phyloP scores from a whole-genome alignment of 2,113 vertebrate species.

The Pelobates fuscus region DNA sequence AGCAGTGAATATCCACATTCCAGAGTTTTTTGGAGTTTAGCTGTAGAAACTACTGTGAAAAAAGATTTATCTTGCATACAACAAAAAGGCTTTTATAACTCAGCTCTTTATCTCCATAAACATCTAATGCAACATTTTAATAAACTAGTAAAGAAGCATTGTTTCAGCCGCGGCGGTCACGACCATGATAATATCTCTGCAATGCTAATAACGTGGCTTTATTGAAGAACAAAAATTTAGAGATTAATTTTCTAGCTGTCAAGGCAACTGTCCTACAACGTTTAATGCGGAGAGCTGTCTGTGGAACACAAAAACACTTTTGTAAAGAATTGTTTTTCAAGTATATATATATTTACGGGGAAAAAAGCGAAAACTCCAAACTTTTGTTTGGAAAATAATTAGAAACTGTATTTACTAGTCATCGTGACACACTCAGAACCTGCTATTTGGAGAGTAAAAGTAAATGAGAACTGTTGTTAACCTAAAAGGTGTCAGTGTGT shows the following conservation, averaged over 20 bases:
- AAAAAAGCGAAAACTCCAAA: too few relatives aligned
- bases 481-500: too few relatives aligned
- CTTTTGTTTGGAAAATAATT: too few relatives aligned
- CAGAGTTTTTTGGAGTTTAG: conserved; percentile 31
- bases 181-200: too few relatives aligned
- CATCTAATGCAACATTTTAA: not conserved
- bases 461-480: too few relatives aligned
- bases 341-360: too few relatives aligned
- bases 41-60: conserved; percentile 18
- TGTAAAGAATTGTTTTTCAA: not conserved
- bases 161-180: too few relatives aligned
- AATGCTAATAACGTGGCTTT: too few relatives aligned
- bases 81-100: conserved; percentile 5
- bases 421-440: too few relatives aligned
- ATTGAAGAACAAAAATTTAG: not conserved
- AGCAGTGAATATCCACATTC: conserved; percentile 34
- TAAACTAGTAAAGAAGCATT: not conserved
- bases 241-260: not conserved
- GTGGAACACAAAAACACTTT: not conserved
- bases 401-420: too few relatives aligned
- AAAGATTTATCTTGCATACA: conserved; percentile 11
- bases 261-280: not conserved
- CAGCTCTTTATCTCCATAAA: not conserved
- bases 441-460: too few relatives aligned
- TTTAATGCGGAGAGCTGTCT: not conserved